phyloP scores from a whole-genome alignment of 2,888 invertebrate species.

The Allophyes oxyacanthae region DNA sequence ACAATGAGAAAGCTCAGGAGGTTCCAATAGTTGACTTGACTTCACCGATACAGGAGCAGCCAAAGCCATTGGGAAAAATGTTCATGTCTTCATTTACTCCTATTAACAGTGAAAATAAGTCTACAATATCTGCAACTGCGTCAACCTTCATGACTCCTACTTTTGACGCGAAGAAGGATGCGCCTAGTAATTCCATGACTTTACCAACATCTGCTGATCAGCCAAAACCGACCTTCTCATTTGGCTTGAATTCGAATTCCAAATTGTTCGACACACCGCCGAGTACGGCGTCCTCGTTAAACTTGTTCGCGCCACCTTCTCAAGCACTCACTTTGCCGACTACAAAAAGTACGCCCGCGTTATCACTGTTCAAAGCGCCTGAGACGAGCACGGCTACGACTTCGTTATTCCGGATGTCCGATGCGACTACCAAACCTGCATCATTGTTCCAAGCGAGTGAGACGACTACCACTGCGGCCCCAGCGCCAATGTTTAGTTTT shows the following conservation, averaged over 20 bases:
- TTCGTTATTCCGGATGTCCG: slow-evolving; percentile 61
- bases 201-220: slow-evolving; percentile 26
- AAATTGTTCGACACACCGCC: slow-evolving; percentile 59
- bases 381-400: slow-evolving; percentile 45
- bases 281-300: slow-evolving; percentile 41
- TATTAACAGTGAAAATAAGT: slow-evolving; percentile 17
- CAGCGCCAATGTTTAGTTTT: slow-evolving; percentile 72
- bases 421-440: slow-evolving; percentile 39
- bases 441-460: slow-evolving; percentile 54
- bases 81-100: slow-evolving; percentile 20
- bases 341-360: slow-evolving; percentile 45
- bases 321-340: slow-evolving; percentile 21
- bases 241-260: slow-evolving; percentile 46
- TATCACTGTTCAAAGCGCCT: slow-evolving; percentile 60
- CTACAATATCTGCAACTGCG: slow-evolving; percentile 4
- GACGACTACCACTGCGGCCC: slow-evolving; percentile 28
- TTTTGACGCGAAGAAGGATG: slow-evolving; percentile 29
- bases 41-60: slow-evolving; percentile 15
- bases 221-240: slow-evolving; percentile 53
- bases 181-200: slow-evolving; percentile 6
- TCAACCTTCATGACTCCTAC: slow-evolving; percentile 6
- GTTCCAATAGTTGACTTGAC: slow-evolving; percentile 64
- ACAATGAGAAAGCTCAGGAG: slow-evolving; percentile 64
- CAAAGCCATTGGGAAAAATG: slow-evolving; percentile 13
- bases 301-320: slow-evolving; percentile 43